phyloP scores from a whole-genome alignment of 2,113 vertebrate genomes.

The Euleptes europaea region DNA sequence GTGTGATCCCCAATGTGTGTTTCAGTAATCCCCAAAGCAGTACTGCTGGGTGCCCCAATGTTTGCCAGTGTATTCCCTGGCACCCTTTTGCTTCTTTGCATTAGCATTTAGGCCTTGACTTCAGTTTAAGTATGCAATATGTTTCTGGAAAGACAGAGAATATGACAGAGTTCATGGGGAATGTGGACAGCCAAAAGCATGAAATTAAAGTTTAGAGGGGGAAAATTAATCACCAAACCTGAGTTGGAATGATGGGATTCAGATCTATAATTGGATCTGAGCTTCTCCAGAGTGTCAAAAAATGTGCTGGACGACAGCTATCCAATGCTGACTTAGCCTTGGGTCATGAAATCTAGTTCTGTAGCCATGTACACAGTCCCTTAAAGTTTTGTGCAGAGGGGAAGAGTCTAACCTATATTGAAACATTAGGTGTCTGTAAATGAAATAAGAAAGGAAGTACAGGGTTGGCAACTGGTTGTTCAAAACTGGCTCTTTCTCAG shows the following conservation, averaged over 20 bases:
- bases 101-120: background rate
- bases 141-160: background rate
- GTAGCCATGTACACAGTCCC: background rate
- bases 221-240: background rate
- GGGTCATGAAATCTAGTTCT: background rate
- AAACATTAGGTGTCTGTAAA: background rate
- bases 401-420: background rate
- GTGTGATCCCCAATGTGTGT: too few species aligned
- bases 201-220: accelerated
- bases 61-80: too few species aligned
- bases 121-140: background rate
- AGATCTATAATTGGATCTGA: background rate
- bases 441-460: background rate
- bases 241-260: background rate
- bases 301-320: background rate
- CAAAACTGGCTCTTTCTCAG: background rate
- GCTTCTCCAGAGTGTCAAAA: background rate
- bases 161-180: background rate
- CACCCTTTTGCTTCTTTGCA: background rate
- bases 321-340: background rate
- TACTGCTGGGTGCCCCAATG: too few species aligned
- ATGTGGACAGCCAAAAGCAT: accelerated
- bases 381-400: background rate
- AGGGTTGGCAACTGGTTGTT: background rate
- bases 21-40: too few species aligned